These are phyloP conservation scores for Helleia helle DNA, from an alignment of 2,888 invertebrate genomes.

Conservation along the genomic window DNA sequence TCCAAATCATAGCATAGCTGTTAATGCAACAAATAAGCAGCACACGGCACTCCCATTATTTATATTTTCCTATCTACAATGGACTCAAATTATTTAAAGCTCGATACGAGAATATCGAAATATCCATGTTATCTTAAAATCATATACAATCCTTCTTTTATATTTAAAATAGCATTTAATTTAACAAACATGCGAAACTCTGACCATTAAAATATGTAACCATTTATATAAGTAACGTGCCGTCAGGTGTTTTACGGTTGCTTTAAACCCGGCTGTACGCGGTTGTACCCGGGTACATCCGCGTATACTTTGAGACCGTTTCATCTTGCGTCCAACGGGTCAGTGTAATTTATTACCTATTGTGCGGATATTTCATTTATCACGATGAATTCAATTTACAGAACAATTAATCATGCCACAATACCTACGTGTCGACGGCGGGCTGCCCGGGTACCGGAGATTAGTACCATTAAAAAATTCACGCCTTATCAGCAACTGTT, in stretches of 20 bases:
- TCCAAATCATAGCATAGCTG: no score
- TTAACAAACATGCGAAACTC: no score
- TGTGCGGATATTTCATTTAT: constrained; percentile 73
- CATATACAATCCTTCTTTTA: no score
- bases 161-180: no score
- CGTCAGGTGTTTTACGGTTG: constrained; percentile 55
- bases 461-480: constrained; percentile 18
- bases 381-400: constrained; percentile 73
- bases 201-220: no score
- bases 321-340: constrained; percentile 67
- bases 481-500: constrained; percentile 11
- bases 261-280: constrained; percentile 53
- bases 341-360: constrained; percentile 73
- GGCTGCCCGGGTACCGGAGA: constrained; percentile 38
- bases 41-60: no score
- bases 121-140: no score
- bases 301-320: constrained; percentile 52
- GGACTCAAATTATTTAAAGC: no score
- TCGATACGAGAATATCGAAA: no score
- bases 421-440: constrained; percentile 68
- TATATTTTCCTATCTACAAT: no score
- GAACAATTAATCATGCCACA: constrained; percentile 72
- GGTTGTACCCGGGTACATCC: constrained; percentile 18
- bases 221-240: no score
- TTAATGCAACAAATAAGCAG: no score